These are phyloP conservation scores for Euphydryas editha DNA, from an alignment of 2,888 invertebrate genomes.

Conservation along the genomic window DNA sequence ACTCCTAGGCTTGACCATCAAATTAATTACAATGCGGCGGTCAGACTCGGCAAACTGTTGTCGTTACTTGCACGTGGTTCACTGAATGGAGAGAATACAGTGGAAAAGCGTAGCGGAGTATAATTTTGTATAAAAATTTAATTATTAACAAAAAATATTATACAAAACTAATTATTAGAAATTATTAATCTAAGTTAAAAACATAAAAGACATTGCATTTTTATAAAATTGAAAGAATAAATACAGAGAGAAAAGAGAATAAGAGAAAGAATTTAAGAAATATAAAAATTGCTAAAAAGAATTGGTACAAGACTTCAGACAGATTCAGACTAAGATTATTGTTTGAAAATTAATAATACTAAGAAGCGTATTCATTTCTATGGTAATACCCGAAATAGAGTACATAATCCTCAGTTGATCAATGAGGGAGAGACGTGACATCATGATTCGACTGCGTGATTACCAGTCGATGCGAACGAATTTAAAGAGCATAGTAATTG, in stretches of 20 bases:
- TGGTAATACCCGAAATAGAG: conserved; percentile 43
- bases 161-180: too few relatives aligned
- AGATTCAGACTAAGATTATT: too few relatives aligned
- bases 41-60: conserved; percentile 58
- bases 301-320: too few relatives aligned
- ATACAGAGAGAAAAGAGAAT: too few relatives aligned
- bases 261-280: too few relatives aligned
- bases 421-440: conserved; percentile 56
- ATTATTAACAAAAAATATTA: background rate
- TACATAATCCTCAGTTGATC: conserved; percentile 59
- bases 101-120: conserved; percentile 28
- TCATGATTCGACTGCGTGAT: conserved; percentile 51
- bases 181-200: too few relatives aligned
- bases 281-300: too few relatives aligned
- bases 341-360: background rate
- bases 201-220: too few relatives aligned
- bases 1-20: conserved; percentile 54
- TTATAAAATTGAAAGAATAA: too few relatives aligned
- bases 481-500: conserved; percentile 42
- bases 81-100: conserved; percentile 19
- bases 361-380: conserved; percentile 30
- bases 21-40: conserved; percentile 72
- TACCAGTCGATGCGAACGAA: conserved; percentile 46
- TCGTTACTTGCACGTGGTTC: conserved; percentile 71
- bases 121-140: background rate